These are phyloP conservation scores for Marcusenius ussheri DNA, from an alignment of 2,113 vertebrate genomes.

Conservation along the genomic window DNA sequence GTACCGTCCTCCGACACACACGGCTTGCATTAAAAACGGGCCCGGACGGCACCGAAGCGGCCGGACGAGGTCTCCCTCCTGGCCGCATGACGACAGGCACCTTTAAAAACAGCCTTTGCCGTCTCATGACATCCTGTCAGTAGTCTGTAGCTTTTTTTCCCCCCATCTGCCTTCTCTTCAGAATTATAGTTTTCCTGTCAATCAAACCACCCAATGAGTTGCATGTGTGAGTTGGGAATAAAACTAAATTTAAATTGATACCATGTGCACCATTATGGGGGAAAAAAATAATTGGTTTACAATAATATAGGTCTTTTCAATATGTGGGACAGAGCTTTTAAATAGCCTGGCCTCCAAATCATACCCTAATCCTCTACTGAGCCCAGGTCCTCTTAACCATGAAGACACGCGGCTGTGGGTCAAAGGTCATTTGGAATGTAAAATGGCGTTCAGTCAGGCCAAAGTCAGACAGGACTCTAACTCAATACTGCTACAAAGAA, in stretches of 20 bases:
- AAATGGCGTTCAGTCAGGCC: not conserved
- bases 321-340: not conserved
- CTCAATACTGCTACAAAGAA: not conserved
- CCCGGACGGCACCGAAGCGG: not conserved
- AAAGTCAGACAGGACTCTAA: not conserved
- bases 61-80: not conserved
- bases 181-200: not conserved
- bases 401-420: not conserved
- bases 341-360: not conserved
- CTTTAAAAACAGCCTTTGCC: not conserved
- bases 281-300: constrained; percentile 7
- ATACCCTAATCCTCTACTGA: not conserved
- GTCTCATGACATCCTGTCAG: not conserved
- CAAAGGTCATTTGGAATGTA: not conserved
- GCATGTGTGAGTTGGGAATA: not conserved
- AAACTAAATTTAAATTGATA: constrained; percentile 10
- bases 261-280: not conserved
- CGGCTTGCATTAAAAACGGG: not conserved
- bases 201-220: constrained; percentile 8
- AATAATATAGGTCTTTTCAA: not conserved
- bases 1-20: not conserved
- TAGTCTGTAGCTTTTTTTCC: not conserved
- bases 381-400: not conserved
- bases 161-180: too few species aligned
- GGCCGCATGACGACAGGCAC: not conserved